Conservation (phyloP, 2,797 vertebrate species). For the Diplodus puntazzo region DNA sequence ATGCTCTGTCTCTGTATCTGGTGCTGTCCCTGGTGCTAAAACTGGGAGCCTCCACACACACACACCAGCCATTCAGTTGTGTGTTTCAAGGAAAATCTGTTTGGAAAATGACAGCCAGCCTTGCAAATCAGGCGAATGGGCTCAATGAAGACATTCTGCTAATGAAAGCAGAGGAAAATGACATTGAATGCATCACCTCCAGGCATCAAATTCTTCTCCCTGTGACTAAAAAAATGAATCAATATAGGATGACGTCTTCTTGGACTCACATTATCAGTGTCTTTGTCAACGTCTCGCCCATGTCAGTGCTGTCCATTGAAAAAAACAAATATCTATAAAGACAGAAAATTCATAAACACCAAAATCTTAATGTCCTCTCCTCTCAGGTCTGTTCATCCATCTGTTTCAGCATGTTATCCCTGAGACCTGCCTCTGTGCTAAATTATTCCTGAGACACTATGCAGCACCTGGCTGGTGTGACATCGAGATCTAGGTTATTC, state of each 20-base stretch:
- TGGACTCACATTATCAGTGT: background rate
- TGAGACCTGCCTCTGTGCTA: constrained; percentile 29
- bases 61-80: background rate
- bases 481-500: constrained; percentile 65
- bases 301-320: background rate
- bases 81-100: background rate
- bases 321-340: constrained; percentile 5
- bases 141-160: background rate
- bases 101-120: background rate
- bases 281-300: background rate
- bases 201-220: background rate
- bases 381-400: background rate
- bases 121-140: background rate
- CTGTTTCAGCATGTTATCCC: constrained; percentile 8
- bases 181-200: constrained; percentile 13
- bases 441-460: constrained; percentile 69
- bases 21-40: constrained; percentile 85
- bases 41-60: constrained; percentile 17
- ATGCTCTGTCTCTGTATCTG: constrained; percentile 40
- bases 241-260: background rate
- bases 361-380: background rate
- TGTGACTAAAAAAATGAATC: background rate
- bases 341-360: background rate
- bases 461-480: constrained; percentile 59
- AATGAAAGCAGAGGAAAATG: background rate